Evolutionary conservation across 1,140 invertebrate species (phyloP).

Genomic region (Drepana arcuata): DNA sequence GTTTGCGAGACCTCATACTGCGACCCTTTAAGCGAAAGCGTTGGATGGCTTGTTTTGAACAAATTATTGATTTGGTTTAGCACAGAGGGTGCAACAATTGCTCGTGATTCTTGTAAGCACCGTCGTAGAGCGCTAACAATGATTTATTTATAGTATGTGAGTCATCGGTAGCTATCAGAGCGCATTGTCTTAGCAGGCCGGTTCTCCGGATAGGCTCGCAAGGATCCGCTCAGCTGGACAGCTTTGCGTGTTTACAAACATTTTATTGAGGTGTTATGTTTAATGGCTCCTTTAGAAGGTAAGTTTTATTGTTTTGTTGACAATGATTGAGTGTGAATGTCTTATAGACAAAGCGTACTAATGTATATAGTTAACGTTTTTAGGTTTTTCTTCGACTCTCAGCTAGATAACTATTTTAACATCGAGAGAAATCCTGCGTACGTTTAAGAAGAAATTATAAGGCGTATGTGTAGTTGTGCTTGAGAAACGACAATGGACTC

Average conservation of each 20-base stretch:
- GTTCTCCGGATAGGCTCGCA: constrained; percentile 24
- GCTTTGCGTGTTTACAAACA: constrained; percentile 68
- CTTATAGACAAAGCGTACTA: too few relatives aligned
- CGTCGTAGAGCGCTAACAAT: constrained; percentile 35
- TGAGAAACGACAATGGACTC: too few relatives aligned
- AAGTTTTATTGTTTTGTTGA: constrained; percentile 28
- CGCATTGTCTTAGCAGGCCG: constrained; percentile 45
- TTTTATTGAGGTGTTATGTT: constrained; percentile 64
- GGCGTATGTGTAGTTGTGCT: too few relatives aligned
- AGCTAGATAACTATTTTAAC: too few relatives aligned
- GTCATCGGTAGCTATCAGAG: constrained; percentile 59
- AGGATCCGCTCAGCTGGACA: constrained; percentile 44
- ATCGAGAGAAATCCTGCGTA: too few relatives aligned
- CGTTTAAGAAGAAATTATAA: too few relatives aligned
- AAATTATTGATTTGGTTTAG: constrained; percentile 69
- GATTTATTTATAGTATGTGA: constrained; percentile 62
- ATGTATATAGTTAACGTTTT: too few relatives aligned
- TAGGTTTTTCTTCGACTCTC: too few relatives aligned
- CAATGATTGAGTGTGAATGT: constrained; percentile 36
- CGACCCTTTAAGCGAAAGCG: constrained; percentile 43
- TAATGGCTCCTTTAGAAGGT: constrained; percentile 62
- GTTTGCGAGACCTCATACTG: constrained; percentile 56
- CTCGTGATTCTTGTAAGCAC: constrained; percentile 54
- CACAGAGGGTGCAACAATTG: constrained; percentile 52
- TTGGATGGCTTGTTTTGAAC: constrained; percentile 50